Percentiles rank a stretch among this genome's conserved stretches.
phyloP scores from a whole-genome alignment of 2,797 vertebrate genomes.

The Halcyon chelicuti region DNA sequence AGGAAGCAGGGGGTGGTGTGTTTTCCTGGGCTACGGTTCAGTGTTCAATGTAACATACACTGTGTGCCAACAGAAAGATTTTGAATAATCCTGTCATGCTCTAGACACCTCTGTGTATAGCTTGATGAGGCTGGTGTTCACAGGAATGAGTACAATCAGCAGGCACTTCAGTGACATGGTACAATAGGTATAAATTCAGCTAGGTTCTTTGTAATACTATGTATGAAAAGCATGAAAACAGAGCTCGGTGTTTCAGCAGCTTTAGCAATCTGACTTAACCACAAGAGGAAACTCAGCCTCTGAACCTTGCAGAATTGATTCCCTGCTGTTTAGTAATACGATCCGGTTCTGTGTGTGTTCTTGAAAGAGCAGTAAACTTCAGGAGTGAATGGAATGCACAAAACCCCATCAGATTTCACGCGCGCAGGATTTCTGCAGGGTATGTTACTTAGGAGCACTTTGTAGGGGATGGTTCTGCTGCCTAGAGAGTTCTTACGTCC shows the following conservation, averaged over 20 bases:
- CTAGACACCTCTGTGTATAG: not conserved
- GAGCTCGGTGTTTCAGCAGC: not conserved
- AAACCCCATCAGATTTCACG: not conserved
- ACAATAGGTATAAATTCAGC: not conserved
- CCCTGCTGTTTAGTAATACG: not conserved
- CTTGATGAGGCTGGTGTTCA: not conserved
- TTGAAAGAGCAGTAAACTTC: not conserved
- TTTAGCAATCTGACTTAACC: not conserved
- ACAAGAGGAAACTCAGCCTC: not conserved
- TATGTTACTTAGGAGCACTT: not conserved
- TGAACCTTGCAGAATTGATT: not conserved
- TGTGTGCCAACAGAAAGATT: not conserved
- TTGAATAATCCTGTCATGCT: not conserved
- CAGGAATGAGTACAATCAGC: not conserved
- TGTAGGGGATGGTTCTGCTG: not conserved
- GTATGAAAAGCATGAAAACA: not conserved
- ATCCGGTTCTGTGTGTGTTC: not conserved
- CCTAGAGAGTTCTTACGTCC: not conserved
- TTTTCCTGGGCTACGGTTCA: not conserved
- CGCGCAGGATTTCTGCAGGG: not conserved
- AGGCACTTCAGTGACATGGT: not conserved
- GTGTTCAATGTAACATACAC: not conserved
- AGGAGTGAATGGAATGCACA: not conserved
- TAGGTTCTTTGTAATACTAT: not conserved
- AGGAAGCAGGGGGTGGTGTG: accelerated